Base-by-base conservation (phyloP, 2,113 vertebrate genomes). In the Lepisosteus osseus region DNA sequence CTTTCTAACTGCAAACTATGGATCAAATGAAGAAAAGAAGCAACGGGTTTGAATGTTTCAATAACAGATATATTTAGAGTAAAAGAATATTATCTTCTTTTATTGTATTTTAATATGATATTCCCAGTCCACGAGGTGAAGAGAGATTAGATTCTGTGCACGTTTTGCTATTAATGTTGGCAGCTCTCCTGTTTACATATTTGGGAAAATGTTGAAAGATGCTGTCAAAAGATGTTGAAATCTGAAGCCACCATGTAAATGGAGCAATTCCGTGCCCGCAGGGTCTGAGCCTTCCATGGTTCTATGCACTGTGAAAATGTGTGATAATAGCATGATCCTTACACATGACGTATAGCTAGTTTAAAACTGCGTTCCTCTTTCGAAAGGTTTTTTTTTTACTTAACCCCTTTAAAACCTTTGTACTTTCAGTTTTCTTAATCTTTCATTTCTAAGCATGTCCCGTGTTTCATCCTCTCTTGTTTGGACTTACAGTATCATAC, bases 181-280 rank as follows among this genome's bases (percentile, higher is more conserved):
- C 71, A 64, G 70, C 54, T 77, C 54, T 68, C 73, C 73, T 83
- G 85, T 90, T 89, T 87, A 86, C 84, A 85, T 82, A 85, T 79
- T 86, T 90, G 72, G 77, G 76, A 73, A 77, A 77, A 79, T 66
- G 78, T 13, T 86, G 81, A 89, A 79, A 85, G 85, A 87, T 80
- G 75, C 78, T 76, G 84, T 86, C 85, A 85, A 85, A 85, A 72
- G 62, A 71, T 74, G 69, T 70, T 63, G 77, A 79, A 74, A 74
- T 68, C 74, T 72, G 81, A 83, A 82, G 79, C 76, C 79, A 75
- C 68, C 76, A 72, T 79, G 72, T 73, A 77, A 71, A 72, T 74
- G 78, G n/a, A 74, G 65, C 61, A 76, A 76, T 73, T 71, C 75
- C 81, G 69, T 74, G 80, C 71, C 69, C 72, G 61, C 61, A 72